These are phyloP conservation scores for Heliconius ismenius DNA, from an alignment of 2,888 invertebrate genomes.

Conservation along the genomic window DNA sequence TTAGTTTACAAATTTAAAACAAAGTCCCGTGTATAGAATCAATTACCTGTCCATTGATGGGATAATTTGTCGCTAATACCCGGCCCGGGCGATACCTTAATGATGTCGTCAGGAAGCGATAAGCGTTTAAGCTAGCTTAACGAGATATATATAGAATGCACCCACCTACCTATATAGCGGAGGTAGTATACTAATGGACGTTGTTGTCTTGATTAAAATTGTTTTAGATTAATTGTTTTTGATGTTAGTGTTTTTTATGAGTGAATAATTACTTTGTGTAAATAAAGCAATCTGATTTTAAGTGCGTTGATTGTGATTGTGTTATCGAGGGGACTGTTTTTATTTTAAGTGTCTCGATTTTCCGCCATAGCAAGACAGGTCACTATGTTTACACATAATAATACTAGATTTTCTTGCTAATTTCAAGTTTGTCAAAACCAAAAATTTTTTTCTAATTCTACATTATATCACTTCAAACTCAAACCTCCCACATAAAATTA, in stretches of 20 bases:
- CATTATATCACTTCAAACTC: not conserved
- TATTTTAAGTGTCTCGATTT: no score
- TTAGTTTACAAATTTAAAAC: slow-evolving; percentile 39
- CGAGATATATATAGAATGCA: slow-evolving; percentile 38
- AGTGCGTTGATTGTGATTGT: no score
- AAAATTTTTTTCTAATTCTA: no score
- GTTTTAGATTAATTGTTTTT: slow-evolving; percentile 1
- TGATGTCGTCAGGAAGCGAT: slow-evolving; percentile 69
- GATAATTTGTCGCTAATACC: slow-evolving; percentile 82
- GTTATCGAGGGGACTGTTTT: no score
- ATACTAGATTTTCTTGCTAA: no score
- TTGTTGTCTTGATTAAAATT: slow-evolving; percentile 5
- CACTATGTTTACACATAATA: no score
- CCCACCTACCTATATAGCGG: not conserved
- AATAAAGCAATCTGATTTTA: not conserved
- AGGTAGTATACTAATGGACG: slow-evolving; percentile 12
- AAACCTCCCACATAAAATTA: not conserved
- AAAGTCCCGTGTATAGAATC: slow-evolving; percentile 72
- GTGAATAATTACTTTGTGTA: not conserved
- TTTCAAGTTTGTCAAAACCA: no score
- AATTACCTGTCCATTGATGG: slow-evolving; percentile 82
- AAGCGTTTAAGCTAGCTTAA: slow-evolving; percentile 49
- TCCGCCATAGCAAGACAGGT: no score
- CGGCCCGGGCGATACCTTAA: slow-evolving; percentile 70
- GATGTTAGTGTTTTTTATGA: not conserved